Base-by-base conservation (phyloP, 2,113 vertebrate genomes). In the Microcebus lehilahytsara region DNA sequence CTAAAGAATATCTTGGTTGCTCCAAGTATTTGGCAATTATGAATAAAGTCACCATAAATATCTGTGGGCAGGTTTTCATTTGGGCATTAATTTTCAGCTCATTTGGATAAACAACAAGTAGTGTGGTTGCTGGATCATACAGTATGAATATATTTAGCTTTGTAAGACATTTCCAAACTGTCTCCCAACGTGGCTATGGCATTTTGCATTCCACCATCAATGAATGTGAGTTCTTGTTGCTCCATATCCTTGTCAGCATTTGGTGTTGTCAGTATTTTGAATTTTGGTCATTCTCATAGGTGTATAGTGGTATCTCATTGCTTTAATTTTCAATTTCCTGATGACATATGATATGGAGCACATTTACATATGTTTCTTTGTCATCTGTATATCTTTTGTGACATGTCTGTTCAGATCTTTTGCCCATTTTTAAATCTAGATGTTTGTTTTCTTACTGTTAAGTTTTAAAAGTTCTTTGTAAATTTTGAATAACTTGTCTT, bases 1-100 rank as follows among this genome's bases (percentile, higher is more conserved):
- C 75, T 91, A 34, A 93, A 84, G 75, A 64, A 79, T 34, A 42
- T 92, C 34, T 80, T 92, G 8, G 19, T 92, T 88, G 42, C 13
- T 16, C 20, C n/a, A 40, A 92, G 58, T 23, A 79, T 92, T 62
- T 32, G 30, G n/a, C 58, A 53, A 4, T 53, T 94, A 60, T 74
- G 20, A 93, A 75, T 89, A 93, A 93, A 77, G 42, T 14, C 46
- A 40, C 72, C 95, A 4, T 93, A 93, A 64, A 56, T 32, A 89
- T 60, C 64, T 8, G 16, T 64, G 53, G 78, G 22, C 30, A 83
- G 23, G 9, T 77, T 96, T 94, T 84, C 69, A 69, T 77, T 27
- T 42, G 27, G 46, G 7, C 66, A 16, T 92, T 75, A 9, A 13
- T 93, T 93, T 93, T 87, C 32, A 77, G 34, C 27, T 95, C 25